A percentile compares a stretch with the other conserved stretches of the same genome.
Evolutionary conservation across 2,888 invertebrate species (phyloP).

Genomic region (Allolobophora icterica): DNA sequence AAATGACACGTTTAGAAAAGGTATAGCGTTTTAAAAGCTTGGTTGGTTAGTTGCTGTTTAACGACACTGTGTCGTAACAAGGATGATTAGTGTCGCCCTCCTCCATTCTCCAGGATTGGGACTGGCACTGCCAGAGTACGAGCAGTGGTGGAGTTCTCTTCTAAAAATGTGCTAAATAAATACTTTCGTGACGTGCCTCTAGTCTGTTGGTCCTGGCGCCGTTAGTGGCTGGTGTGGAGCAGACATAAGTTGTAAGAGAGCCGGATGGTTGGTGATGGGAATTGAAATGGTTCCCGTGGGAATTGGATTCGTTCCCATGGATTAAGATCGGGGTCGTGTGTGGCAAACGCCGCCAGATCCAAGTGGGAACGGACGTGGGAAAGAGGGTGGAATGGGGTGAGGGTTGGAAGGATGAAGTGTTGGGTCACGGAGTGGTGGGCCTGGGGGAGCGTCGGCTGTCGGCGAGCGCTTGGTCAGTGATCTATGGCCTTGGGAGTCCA

Average conservation of each 20-base stretch:
- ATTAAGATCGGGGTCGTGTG: not conserved
- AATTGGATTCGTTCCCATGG: not conserved
- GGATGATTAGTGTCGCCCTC: too few relatives aligned
- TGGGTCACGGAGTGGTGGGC: not conserved
- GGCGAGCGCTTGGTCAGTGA: not conserved
- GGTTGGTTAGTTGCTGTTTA: too few relatives aligned
- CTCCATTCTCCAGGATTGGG: too few relatives aligned
- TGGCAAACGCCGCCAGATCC: not conserved
- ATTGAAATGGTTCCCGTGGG: not conserved
- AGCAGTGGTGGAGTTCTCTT: too few relatives aligned
- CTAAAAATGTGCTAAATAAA: too few relatives aligned
- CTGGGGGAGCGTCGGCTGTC: not conserved
- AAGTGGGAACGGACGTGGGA: not conserved
- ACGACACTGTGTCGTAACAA: too few relatives aligned
- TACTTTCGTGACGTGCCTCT: too few relatives aligned
- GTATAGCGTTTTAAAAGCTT: too few relatives aligned
- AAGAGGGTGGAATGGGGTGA: not conserved
- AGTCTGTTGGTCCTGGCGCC: too few relatives aligned
- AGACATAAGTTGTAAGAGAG: not conserved
- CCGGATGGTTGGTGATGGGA: not conserved
- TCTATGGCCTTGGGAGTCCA: conserved; percentile 8
- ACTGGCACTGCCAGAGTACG: too few relatives aligned
- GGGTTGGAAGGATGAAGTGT: not conserved
- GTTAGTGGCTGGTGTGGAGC: too few relatives aligned
- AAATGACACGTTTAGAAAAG: too few relatives aligned